A percentile compares a stretch with the other conserved stretches of the same genome.
Conservation (phyloP, 2,888 invertebrate species). For the Melikaiella ostensackeni region DNA sequence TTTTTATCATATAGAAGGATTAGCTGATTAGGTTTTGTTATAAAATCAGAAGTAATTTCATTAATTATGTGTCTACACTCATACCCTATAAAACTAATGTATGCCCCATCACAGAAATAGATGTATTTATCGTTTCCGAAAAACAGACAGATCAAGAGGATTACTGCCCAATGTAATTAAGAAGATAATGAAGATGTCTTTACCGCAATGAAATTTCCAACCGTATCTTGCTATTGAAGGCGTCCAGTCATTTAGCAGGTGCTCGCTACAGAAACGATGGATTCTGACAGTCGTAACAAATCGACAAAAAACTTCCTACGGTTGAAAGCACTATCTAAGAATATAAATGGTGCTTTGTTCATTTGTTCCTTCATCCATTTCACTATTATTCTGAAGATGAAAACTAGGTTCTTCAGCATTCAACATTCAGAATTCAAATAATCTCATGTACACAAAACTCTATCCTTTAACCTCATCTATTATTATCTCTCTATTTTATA, state of each 20-base stretch:
- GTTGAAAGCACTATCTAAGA: slow-evolving; percentile 5
- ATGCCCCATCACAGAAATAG: too few species aligned
- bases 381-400: too few species aligned
- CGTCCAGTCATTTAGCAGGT: slow-evolving; percentile 18
- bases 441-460: too few species aligned
- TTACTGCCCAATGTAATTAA: slow-evolving; percentile 7
- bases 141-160: background rate
- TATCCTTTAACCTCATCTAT: too few species aligned
- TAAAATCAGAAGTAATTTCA: too few species aligned
- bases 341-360: slow-evolving; percentile 32
- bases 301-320: slow-evolving; percentile 8
- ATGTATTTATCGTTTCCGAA: background rate
- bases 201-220: slow-evolving; percentile 1
- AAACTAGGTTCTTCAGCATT: background rate
- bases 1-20: too few species aligned
- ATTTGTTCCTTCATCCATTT: slow-evolving; percentile 15
- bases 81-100: too few species aligned
- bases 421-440: too few species aligned
- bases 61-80: too few species aligned
- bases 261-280: slow-evolving; percentile 20
- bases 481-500: too few species aligned
- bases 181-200: slow-evolving; percentile 21
- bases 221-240: slow-evolving; percentile 15
- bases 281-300: slow-evolving; percentile 25
- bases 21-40: too few species aligned